Evolutionary conservation across 2,113 vertebrate genomes (phyloP).

Genomic region (Melanostigma gelatinosum): DNA sequence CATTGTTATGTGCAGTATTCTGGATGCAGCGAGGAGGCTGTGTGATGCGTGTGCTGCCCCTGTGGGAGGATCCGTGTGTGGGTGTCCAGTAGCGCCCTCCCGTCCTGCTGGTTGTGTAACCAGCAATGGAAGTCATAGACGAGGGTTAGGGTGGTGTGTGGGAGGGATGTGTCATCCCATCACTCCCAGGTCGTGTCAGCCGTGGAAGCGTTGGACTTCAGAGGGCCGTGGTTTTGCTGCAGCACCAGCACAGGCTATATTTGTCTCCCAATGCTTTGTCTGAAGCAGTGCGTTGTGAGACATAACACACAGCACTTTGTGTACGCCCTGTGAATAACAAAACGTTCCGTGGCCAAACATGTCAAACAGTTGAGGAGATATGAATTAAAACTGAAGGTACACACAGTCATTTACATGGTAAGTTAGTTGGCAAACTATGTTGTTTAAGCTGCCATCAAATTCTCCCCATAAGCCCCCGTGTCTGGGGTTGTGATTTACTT

Average conservation of each 20-base stretch:
- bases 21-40: slow-evolving; percentile 60
- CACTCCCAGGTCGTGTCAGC: slow-evolving; percentile 78
- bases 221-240: slow-evolving; percentile 67
- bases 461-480: neutral
- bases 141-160: slow-evolving; percentile 77
- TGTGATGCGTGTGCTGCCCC: slow-evolving; percentile 63
- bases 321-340: slow-evolving; percentile 45
- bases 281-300: slow-evolving; percentile 36
- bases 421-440: neutral
- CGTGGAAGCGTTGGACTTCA: slow-evolving; percentile 80
- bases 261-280: slow-evolving; percentile 68
- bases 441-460: neutral
- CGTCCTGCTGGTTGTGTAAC: slow-evolving; percentile 81
- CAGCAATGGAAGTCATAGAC: slow-evolving; percentile 79
- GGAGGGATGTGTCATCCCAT: slow-evolving; percentile 84
- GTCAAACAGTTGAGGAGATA: neutral
- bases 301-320: slow-evolving; percentile 49
- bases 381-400: neutral
- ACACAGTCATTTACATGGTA: neutral
- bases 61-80: slow-evolving; percentile 80
- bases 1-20: slow-evolving; percentile 37
- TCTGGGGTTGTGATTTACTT: neutral
- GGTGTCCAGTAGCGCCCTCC: slow-evolving; percentile 78
- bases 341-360: slow-evolving; percentile 23
- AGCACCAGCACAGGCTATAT: slow-evolving; percentile 71